Base-by-base conservation (phyloP, 2,888 invertebrate species). In the Rhamphomyia laevipes region DNA sequence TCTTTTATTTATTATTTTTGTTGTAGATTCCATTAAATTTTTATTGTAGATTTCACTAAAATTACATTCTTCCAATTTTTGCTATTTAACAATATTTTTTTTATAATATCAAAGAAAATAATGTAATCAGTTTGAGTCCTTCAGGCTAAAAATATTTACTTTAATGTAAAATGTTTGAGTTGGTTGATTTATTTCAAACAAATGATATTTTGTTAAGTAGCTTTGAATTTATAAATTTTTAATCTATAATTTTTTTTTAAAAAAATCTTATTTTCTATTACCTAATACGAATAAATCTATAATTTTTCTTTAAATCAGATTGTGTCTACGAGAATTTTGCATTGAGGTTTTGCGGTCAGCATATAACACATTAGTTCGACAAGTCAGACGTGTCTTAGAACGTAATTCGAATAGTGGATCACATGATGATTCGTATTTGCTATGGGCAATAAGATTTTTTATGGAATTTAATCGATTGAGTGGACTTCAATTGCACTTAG, bases 381-480 rank as follows among this genome's bases (percentile, higher is more conserved):
- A 86, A 66, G 87, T 91, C 12, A 86, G 88, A 69, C 86, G 87
- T 62, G 79, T 80, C 44, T 72, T 86, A 54, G 80, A 81, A 27
- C 73, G 80, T 51, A 77, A 77, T 5, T 75, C 81, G 57, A 76
- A 77, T 7, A 77, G 82, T 57, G 80, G 82, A 1, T 85, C 86
- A 63, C 82, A 91, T 66, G 96, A 96, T 70, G 91, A 94, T 66
- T 87, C 89, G 0, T 94, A 93, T 70, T 93, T 94, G 68, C 74
- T 96, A 54, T 95, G 94, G 93, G 84, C 90, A 9, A 76, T 95
- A 58, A 82, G 86, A 63, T 96, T 95, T 73, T 96, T 96, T 70
- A 94, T 96, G 92, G 91, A 93, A 70, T 96, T 96, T 71, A 95
- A 94, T 75, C 81, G 96, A 56, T 77, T 82, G 60, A 84, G 88